These are phyloP conservation scores for Phortica okadai DNA, from an alignment of 2,888 invertebrate genomes.

Conservation along the genomic window DNA sequence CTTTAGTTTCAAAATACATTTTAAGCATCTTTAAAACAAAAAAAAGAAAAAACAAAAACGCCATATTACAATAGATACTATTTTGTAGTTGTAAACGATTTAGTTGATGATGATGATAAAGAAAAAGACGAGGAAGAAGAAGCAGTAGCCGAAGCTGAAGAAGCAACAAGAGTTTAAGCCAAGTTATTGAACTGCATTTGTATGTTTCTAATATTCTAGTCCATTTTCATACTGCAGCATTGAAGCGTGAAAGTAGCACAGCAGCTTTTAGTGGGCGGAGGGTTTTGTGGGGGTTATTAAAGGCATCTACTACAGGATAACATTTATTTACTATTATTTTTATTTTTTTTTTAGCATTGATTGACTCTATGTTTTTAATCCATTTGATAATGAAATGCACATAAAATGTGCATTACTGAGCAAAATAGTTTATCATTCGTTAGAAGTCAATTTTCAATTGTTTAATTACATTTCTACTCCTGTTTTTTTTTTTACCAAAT, in stretches of 20 bases:
- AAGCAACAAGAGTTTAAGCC: neutral
- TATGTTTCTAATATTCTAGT: conserved; percentile 45
- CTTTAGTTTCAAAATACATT: neutral
- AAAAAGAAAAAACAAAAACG: conserved; percentile 23
- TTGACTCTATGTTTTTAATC: neutral
- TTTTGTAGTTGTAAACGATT: conserved; percentile 31
- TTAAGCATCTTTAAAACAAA: conserved; percentile 14
- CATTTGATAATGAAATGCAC: conserved; percentile 32
- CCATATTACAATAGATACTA: conserved; percentile 26
- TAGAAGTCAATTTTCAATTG: conserved; percentile 35
- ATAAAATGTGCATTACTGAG: conserved; percentile 35
- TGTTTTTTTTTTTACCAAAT: conserved; percentile 59
- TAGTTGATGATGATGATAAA: conserved; percentile 13
- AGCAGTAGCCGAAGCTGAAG: conserved; percentile 28
- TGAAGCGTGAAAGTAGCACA: neutral
- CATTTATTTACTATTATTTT: conserved; percentile 36
- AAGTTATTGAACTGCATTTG: neutral
- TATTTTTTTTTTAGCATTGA: neutral
- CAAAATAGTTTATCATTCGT: neutral
- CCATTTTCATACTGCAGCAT: conserved; percentile 50
- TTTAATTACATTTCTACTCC: conserved; percentile 34
- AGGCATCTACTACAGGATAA: conserved; percentile 25
- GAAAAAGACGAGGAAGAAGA: conserved; percentile 17
- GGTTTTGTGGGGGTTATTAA: neutral
- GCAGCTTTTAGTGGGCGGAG: neutral